These are phyloP conservation scores for Miltochrista miniata DNA, from an alignment of 2,888 invertebrate species.

Conservation along the genomic window DNA sequence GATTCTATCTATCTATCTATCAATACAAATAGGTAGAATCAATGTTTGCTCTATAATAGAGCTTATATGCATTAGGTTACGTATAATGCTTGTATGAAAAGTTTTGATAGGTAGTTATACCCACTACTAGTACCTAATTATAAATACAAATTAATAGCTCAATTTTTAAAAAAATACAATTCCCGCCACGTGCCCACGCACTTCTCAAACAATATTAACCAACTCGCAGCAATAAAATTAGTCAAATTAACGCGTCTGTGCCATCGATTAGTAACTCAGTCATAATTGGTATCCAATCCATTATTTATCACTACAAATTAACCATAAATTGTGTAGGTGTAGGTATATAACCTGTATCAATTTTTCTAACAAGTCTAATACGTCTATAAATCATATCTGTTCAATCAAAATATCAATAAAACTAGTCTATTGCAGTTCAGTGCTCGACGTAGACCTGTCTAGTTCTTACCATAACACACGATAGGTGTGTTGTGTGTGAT, in stretches of 20 bases:
- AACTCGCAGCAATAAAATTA: constrained; percentile 48
- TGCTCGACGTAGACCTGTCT: too few relatives aligned
- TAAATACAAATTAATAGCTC: not conserved
- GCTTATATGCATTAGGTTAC: too few relatives aligned
- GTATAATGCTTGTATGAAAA: not conserved
- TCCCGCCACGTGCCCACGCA: constrained; percentile 43
- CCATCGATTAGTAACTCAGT: constrained; percentile 44
- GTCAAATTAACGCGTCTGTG: constrained; percentile 50
- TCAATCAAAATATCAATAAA: too few relatives aligned
- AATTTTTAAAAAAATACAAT: not conserved
- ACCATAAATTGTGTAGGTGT: constrained; percentile 38
- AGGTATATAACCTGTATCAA: constrained; percentile 15
- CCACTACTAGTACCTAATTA: not conserved
- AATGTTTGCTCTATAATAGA: too few relatives aligned
- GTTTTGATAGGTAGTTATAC: not conserved
- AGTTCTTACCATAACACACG: too few relatives aligned
- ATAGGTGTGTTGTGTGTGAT: too few relatives aligned
- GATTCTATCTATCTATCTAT: too few relatives aligned
- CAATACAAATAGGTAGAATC: too few relatives aligned
- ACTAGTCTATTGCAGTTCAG: too few relatives aligned
- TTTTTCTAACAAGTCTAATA: constrained; percentile 8
- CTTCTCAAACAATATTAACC: constrained; percentile 27
- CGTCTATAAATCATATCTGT: too few relatives aligned
- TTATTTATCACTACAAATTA: constrained; percentile 47
- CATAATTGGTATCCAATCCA: constrained; percentile 42